These are phyloP conservation scores for Grallaria varia DNA, from an alignment of 2,113 vertebrate species.

Conservation along the genomic window DNA sequence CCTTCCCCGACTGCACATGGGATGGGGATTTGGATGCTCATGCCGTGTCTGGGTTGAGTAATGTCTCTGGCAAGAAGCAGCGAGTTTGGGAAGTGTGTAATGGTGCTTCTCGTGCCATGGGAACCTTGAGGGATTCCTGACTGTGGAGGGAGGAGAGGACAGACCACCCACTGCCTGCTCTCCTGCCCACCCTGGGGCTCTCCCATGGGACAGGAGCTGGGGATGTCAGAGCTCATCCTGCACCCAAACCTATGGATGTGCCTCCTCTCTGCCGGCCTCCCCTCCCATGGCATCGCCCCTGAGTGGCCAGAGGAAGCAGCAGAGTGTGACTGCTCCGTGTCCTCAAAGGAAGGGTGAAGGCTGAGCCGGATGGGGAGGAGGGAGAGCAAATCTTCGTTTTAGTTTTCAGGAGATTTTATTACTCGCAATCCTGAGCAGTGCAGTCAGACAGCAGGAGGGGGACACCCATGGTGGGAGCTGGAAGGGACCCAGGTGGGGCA, in stretches of 20 bases:
- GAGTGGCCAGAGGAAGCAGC: background rate
- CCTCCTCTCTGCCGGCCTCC: background rate
- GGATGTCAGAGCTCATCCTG: background rate
- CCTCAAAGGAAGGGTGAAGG: background rate
- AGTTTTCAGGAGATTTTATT: background rate
- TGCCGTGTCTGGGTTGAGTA: background rate
- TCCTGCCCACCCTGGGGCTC: rapidly evolving
- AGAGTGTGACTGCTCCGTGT: too few relatives aligned
- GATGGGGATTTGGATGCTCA: background rate
- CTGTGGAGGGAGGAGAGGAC: rapidly evolving
- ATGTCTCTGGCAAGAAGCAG: background rate
- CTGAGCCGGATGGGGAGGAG: background rate
- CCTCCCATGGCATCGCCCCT: background rate
- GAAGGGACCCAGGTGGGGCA: background rate
- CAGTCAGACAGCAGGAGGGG: background rate
- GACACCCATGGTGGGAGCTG: background rate
- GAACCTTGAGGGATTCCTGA: background rate
- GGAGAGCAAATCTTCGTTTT: background rate
- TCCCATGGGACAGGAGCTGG: background rate
- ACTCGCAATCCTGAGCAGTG: background rate
- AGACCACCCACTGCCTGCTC: background rate
- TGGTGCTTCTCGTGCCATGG: background rate
- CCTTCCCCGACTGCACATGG: background rate
- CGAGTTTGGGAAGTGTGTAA: background rate
- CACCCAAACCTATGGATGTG: rapidly evolving